These are phyloP conservation scores for Archaeoteleia sp. DNA, from an alignment of 2,888 invertebrate genomes.

Conservation along the genomic window DNA sequence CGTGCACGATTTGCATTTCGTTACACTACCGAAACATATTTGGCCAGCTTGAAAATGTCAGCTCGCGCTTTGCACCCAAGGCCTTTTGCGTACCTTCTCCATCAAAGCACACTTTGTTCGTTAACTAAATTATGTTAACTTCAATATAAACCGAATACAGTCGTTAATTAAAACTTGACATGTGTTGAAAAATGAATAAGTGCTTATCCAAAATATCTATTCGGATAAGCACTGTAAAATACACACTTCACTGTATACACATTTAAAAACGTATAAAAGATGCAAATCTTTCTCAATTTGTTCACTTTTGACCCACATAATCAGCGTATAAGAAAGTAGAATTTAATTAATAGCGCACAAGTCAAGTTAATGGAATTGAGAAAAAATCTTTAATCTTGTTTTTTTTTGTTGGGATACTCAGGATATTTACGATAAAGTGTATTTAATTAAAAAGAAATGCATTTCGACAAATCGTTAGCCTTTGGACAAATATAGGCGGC, in stretches of 20 bases:
- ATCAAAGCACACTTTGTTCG: slow-evolving; percentile 27
- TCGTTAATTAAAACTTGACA: slow-evolving; percentile 29
- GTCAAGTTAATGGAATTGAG: too few species aligned
- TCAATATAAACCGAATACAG: slow-evolving; percentile 26
- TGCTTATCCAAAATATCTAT: slow-evolving; percentile 6
- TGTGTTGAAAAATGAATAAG: slow-evolving; percentile 20
- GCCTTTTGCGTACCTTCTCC: slow-evolving; percentile 29
- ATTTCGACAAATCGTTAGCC: slow-evolving; percentile 7
- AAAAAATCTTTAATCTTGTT: too few species aligned
- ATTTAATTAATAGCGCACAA: too few species aligned
- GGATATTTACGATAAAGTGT: too few species aligned
- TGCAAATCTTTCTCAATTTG: neutral
- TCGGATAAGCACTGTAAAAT: slow-evolving; percentile 9
- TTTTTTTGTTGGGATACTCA: too few species aligned
- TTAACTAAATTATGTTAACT: slow-evolving; percentile 33
- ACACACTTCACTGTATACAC: slow-evolving; percentile 1
- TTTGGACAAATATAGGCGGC: slow-evolving; percentile 8
- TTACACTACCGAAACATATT: slow-evolving; percentile 26
- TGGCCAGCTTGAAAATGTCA: slow-evolving; percentile 32
- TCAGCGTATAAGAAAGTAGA: too few species aligned
- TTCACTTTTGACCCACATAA: slow-evolving; percentile 9
- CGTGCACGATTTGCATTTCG: slow-evolving; percentile 32
- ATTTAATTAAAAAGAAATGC: too few species aligned
- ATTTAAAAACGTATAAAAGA: too few species aligned
- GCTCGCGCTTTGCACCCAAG: slow-evolving; percentile 17